A percentile compares a stretch with the other conserved stretches of the same genome.
These are phyloP conservation scores for Amphiprion ocellaris DNA, from an alignment of 2,113 vertebrate genomes.

Conservation along the genomic window DNA sequence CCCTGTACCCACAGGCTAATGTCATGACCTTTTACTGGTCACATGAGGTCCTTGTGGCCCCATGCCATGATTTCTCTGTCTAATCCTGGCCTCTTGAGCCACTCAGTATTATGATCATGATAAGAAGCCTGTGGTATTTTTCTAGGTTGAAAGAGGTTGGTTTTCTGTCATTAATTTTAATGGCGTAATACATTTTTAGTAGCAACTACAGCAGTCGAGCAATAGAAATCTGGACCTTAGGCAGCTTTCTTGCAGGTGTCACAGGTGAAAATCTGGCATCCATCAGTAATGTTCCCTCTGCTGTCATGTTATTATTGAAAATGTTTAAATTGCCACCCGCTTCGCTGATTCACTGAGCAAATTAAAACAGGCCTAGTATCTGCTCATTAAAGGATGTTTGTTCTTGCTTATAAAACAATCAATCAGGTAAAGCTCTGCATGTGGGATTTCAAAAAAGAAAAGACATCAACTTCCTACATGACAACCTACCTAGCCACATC, in stretches of 20 bases:
- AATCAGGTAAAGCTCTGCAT: neutral
- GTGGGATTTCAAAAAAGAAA: neutral
- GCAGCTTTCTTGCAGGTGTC: neutral
- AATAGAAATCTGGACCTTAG: neutral
- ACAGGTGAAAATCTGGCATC: neutral
- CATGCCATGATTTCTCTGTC: slow-evolving; percentile 29
- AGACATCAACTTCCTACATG: neutral
- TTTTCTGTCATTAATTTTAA: neutral
- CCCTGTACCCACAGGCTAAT: slow-evolving; percentile 44
- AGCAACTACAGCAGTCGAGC: neutral
- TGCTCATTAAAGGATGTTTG: neutral
- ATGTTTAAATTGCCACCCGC: neutral
- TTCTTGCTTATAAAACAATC: neutral
- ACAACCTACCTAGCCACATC: neutral
- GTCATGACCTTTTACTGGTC: slow-evolving; percentile 61
- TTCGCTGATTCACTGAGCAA: neutral
- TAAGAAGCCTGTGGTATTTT: neutral
- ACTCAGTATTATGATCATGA: neutral
- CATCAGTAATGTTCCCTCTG: too few relatives aligned
- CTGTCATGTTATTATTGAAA: neutral
- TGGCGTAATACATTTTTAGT: neutral
- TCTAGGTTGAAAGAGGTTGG: neutral
- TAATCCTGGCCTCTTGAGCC: slow-evolving; percentile 24
- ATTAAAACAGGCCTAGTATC: slow-evolving; percentile 1
- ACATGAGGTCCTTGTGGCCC: slow-evolving; percentile 60